These are phyloP conservation scores for Drosophila infuscata DNA, from an alignment of 2,888 invertebrate species.

Conservation along the genomic window DNA sequence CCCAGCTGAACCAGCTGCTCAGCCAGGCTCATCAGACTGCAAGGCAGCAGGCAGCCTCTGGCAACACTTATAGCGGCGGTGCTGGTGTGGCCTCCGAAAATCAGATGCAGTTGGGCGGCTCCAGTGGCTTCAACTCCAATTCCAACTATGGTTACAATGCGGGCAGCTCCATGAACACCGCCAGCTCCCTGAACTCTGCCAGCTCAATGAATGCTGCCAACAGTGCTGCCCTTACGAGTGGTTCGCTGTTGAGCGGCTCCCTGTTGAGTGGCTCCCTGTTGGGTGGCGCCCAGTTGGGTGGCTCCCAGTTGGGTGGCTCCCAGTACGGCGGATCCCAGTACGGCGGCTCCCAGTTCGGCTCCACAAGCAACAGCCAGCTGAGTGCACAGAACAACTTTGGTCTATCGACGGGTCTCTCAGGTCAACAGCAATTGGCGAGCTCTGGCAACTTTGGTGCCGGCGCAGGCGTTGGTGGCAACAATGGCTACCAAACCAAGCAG, in stretches of 20 bases:
- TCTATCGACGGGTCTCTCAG: conserved; percentile 40
- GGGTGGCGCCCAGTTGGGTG: conserved; percentile 43
- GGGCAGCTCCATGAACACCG: conserved; percentile 53
- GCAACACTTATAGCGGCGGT: conserved; percentile 54
- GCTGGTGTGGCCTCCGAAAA: conserved; percentile 61
- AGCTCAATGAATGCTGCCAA: conserved; percentile 38
- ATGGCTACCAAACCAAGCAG: conserved; percentile 80
- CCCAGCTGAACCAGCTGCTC: conserved; percentile 77
- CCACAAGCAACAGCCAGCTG: conserved; percentile 34
- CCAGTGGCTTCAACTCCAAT: conserved; percentile 42
- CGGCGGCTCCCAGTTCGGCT: conserved; percentile 40
- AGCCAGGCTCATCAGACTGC: conserved; percentile 83
- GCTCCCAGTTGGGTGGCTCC: conserved; percentile 41
- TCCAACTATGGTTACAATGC: conserved; percentile 52
- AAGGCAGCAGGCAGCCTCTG: conserved; percentile 74
- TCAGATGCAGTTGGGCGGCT: conserved; percentile 58
- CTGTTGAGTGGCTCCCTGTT: conserved; percentile 48
- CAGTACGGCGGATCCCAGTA: conserved; percentile 35
- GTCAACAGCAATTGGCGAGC: conserved; percentile 45
- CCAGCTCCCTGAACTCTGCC: conserved; percentile 55
- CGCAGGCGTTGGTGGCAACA: conserved; percentile 44
- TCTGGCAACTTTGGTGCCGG: conserved; percentile 57
- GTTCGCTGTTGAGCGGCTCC: conserved; percentile 18
- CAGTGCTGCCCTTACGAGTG: conserved; percentile 51
- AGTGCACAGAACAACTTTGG: conserved; percentile 44